Conservation (phyloP, 2,113 vertebrate species). For the Mustela lutreola region DNA sequence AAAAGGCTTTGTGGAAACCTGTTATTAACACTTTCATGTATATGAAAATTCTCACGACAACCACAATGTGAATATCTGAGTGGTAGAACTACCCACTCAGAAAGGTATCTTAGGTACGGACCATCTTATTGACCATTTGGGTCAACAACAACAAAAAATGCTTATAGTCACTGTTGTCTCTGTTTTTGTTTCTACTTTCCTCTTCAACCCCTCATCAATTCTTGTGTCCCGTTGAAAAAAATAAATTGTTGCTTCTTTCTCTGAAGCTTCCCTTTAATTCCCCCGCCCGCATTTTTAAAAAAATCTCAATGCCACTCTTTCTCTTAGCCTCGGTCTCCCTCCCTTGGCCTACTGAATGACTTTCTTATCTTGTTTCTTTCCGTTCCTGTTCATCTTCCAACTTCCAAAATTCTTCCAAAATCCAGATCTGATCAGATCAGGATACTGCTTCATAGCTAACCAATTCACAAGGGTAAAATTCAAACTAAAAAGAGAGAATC, state of each 20-base stretch:
- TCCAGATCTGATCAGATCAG: neutral
- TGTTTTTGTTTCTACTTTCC: neutral
- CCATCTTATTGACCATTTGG: neutral
- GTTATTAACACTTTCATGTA: neutral
- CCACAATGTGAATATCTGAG: neutral
- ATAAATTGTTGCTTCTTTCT: neutral
- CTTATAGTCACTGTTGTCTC: neutral
- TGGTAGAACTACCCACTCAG: neutral
- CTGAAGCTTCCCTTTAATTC: neutral
- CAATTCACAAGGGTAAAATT: neutral
- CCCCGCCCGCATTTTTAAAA: neutral
- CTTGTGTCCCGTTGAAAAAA: neutral
- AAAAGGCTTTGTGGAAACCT: neutral
- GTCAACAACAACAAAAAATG: neutral
- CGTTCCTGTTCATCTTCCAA: neutral
- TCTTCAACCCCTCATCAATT: neutral
- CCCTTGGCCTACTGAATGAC: neutral
- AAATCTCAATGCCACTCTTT: too few species aligned
- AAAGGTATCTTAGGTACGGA: neutral
- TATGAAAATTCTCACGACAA: neutral
- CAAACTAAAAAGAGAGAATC: neutral
- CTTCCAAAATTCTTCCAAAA: neutral
- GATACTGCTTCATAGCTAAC: neutral
- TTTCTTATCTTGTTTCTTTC: neutral
- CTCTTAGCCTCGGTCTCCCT: neutral